Conservation (phyloP, 2,113 vertebrate genomes). For the Pelobates fuscus region DNA sequence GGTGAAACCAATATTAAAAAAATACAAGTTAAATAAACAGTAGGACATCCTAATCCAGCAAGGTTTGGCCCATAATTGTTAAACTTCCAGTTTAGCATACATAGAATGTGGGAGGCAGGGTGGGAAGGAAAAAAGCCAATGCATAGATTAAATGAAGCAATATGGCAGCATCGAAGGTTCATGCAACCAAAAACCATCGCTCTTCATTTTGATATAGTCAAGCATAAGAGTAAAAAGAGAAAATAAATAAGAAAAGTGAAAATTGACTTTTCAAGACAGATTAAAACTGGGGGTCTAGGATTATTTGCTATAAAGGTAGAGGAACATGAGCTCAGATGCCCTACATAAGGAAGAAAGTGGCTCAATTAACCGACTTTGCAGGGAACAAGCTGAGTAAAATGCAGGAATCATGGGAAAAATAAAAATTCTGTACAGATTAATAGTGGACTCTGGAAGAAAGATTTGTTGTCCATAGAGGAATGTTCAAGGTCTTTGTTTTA, state of each 20-base stretch:
- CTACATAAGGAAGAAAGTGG: slow-evolving; percentile 56
- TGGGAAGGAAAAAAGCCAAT: slow-evolving; percentile 66
- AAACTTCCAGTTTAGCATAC: slow-evolving; percentile 77
- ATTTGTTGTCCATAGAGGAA: slow-evolving; percentile 75
- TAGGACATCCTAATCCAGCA: slow-evolving; percentile 75
- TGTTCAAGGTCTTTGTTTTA: slow-evolving; percentile 68
- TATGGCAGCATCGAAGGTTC: slow-evolving; percentile 76
- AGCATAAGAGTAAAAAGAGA: slow-evolving; percentile 51
- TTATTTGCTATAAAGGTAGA: background rate
- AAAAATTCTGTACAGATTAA: slow-evolving; percentile 72
- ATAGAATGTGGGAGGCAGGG: slow-evolving; percentile 29
- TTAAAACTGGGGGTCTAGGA: background rate
- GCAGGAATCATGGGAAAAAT: slow-evolving; percentile 28
- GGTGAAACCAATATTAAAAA: slow-evolving; percentile 52
- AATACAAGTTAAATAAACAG: slow-evolving; percentile 64
- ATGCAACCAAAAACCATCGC: slow-evolving; percentile 74
- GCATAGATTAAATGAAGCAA: slow-evolving; percentile 82
- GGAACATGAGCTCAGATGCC: slow-evolving; percentile 18
- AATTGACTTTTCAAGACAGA: background rate
- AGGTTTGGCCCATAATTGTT: slow-evolving; percentile 75
- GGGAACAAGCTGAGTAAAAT: slow-evolving; percentile 27
- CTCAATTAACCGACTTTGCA: slow-evolving; percentile 53
- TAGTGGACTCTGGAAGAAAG: slow-evolving; percentile 80
- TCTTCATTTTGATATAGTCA: slow-evolving; percentile 71
- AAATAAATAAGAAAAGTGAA: slow-evolving; percentile 17